Evolutionary conservation across 2,113 vertebrate species (phyloP), one percentile per base, ranked within the genome.

Genomic region (Hystrix brachyura): DNA sequence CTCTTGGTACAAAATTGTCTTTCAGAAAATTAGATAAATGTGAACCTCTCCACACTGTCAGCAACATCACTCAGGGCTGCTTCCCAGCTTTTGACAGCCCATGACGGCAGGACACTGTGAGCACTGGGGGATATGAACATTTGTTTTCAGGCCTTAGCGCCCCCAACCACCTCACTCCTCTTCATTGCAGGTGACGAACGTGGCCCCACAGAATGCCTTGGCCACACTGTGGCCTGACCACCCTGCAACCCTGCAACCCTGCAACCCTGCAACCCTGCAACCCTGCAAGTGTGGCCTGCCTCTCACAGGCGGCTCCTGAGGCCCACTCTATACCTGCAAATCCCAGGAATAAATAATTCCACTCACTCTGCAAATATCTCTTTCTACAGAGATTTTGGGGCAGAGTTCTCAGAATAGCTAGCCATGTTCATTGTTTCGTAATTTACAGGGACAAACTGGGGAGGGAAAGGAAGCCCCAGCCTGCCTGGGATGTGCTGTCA

Each of bases 11-110:
- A 88, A 95, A 95, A 92, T 83, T 95, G 96, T 94, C 95, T 86
- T 92, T 95, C 91, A 82, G 82, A 64, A 92, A 94, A 97, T 84
- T 94, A 96, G 88, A 97, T 95, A 86, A 97, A 95, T 78, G 92
- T 64, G 88, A 80, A 87, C 60, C 72, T 91, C 84, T 92, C 84
- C 64, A 64, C 32, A 4, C 76, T 91, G 90, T 94, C 96, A 90
- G 62, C 71, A 25, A 1, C 38, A 38, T 97, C 94, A 95, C 67
- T 96, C 78, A 69, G 65, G 48, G 27, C 87, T 25, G 11, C 74
- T 34, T 71, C 0, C 0, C 15, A 32, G 3, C 0, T n/a, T 65
- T 19, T 83, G 82, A 97, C 96, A 96, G 94, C 38, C 23, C 5
- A 0, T 17, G 27, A 90, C 0, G 2, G 64, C 69, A 38, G 72